A percentile compares a stretch with the other conserved stretches of the same genome.
These are phyloP conservation scores for Lepidotrigona ventralis DNA, from an alignment of 1,140 invertebrate genomes.

Conservation along the genomic window DNA sequence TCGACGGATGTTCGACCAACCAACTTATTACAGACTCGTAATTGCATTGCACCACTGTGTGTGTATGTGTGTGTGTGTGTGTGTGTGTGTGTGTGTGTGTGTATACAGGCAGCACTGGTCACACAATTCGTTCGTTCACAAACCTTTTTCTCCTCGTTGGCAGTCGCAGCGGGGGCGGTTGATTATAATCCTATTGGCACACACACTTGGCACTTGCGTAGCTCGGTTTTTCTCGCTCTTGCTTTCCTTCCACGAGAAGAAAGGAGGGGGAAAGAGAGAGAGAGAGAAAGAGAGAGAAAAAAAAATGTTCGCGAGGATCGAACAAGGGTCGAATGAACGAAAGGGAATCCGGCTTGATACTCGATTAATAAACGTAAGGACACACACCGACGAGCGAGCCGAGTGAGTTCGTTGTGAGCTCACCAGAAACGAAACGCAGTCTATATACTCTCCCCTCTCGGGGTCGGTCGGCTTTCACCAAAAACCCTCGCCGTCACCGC, in stretches of 20 bases:
- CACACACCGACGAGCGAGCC: constrained; percentile 63
- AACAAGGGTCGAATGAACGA: constrained; percentile 27
- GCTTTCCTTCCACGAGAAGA: background rate
- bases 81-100: too few species aligned
- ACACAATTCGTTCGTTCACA: constrained; percentile 62
- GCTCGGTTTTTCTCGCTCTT: too few species aligned
- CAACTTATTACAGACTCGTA: too few species aligned
- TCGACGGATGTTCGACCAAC: background rate
- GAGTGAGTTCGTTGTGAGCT: constrained; percentile 76
- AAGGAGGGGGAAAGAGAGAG: too few species aligned
- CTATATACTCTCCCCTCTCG: constrained; percentile 79
- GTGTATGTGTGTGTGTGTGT: too few species aligned
- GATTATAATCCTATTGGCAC: constrained; percentile 75
- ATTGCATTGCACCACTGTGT: too few species aligned
- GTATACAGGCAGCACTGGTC: constrained; percentile 46
- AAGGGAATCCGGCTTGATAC: constrained; percentile 8
- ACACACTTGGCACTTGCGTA: constrained; percentile 76
- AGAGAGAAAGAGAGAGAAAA: too few species aligned
- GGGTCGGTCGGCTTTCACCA: constrained; percentile 70
- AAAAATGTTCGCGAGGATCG: constrained; percentile 21
- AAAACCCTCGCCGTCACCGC: constrained; percentile 65
- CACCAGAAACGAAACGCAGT: constrained; percentile 73
- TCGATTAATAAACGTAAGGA: constrained; percentile 51
- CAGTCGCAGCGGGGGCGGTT: constrained; percentile 3
- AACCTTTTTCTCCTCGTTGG: constrained; percentile 64